Percentiles rank a stretch among this genome's conserved stretches.
phyloP scores from a whole-genome alignment of 1,140 invertebrate genomes.

The Lanistes nyassanus region DNA sequence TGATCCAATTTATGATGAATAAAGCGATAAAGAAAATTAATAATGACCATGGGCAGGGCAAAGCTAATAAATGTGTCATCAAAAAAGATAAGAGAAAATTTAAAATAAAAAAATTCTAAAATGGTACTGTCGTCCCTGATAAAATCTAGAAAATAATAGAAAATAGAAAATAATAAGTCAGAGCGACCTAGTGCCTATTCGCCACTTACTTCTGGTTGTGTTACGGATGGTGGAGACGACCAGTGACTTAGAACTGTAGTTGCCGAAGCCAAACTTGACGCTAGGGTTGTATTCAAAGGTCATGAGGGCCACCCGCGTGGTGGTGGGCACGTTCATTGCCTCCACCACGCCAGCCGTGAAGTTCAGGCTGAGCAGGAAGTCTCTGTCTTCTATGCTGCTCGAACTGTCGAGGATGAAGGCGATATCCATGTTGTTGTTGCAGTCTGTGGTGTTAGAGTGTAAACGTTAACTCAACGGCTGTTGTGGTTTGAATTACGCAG shows the following conservation, averaged over 20 bases:
- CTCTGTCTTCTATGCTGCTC: background rate
- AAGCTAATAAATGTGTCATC: too few relatives aligned
- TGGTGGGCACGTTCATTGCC: constrained; percentile 24
- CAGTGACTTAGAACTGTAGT: background rate
- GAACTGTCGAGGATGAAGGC: too few relatives aligned
- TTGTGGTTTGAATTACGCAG: too few relatives aligned
- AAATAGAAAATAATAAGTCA: background rate
- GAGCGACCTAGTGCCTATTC: background rate
- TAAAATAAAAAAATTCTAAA: background rate
- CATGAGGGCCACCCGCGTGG: constrained; percentile 21
- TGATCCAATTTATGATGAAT: too few relatives aligned
- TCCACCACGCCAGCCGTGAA: constrained; percentile 32
- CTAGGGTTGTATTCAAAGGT: background rate
- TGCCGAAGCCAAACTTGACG: background rate
- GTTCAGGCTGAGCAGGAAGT: constrained; percentile 29
- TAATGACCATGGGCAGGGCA: too few relatives aligned
- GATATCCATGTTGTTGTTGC: too few relatives aligned
- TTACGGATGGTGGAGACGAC: background rate
- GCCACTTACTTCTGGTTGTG: background rate
- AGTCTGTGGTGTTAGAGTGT: too few relatives aligned
- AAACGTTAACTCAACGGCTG: too few relatives aligned
- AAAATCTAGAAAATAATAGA: background rate
- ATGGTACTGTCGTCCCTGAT: background rate
- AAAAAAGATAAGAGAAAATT: too few relatives aligned
- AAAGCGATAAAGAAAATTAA: too few relatives aligned